These are phyloP conservation scores for Gadus chalcogrammus DNA, from an alignment of 2,113 vertebrate species.

Conservation along the genomic window DNA sequence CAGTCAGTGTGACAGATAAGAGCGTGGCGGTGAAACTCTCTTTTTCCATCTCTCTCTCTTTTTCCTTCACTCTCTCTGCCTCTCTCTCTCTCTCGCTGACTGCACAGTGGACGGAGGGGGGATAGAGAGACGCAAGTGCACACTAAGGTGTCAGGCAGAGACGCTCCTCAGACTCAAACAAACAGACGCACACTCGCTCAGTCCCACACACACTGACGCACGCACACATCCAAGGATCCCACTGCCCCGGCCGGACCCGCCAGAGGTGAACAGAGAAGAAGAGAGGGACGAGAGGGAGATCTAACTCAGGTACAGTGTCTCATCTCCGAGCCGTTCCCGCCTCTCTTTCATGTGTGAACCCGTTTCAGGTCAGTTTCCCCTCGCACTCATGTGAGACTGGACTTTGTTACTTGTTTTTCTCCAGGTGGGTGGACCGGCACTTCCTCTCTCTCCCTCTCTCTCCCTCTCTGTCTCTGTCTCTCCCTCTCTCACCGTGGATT, in stretches of 20 bases:
- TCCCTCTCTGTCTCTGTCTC: no score
- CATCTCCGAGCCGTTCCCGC: slow-evolving; percentile 4
- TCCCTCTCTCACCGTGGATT: background rate
- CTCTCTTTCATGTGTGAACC: background rate
- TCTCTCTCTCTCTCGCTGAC: slow-evolving; percentile 11
- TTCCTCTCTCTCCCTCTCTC: no score
- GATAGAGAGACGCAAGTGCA: slow-evolving; percentile 57
- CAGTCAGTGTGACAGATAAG: slow-evolving; percentile 39
- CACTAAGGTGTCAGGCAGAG: slow-evolving; percentile 12
- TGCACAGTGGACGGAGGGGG: background rate
- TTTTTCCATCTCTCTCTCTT: no score
- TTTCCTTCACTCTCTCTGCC: no score
- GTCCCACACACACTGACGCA: slow-evolving; percentile 32
- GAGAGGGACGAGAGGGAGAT: slow-evolving; percentile 57
- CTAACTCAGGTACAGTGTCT: slow-evolving; percentile 34
- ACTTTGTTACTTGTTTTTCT: slow-evolving; percentile 40
- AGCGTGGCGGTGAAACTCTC: slow-evolving; percentile 9
- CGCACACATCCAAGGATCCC: slow-evolving; percentile 34
- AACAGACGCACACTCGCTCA: slow-evolving; percentile 45
- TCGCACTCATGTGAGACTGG: slow-evolving; percentile 40
- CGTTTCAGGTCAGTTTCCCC: slow-evolving; percentile 8
- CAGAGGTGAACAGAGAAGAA: slow-evolving; percentile 64
- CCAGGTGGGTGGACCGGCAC: no score
- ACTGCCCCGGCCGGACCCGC: slow-evolving; percentile 24
- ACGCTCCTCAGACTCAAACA: slow-evolving; percentile 54